Base-by-base conservation (phyloP, 2,113 vertebrate species). In the Scytalopus superciliaris region DNA sequence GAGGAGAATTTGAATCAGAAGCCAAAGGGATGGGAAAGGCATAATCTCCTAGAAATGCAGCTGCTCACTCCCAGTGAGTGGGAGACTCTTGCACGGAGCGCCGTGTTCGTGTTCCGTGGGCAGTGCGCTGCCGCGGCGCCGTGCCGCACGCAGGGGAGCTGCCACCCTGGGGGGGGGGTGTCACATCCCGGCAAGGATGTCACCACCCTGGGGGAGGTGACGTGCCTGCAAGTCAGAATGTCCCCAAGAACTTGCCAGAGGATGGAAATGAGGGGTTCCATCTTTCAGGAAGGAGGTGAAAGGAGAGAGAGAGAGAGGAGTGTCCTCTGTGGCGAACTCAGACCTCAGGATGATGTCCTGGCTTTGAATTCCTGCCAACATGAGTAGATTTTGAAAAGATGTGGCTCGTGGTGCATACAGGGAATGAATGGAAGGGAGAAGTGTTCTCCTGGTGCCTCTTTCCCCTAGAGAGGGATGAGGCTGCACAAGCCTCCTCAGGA, bases 31-130 rank as follows among this genome's bases (percentile, higher is more conserved):
- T 88, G 95, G 87, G 24, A 94, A 50, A 70, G 70, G 91, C 78
- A 90, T 79, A 73, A 94, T 91, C 87, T 89, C 39, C 80, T 73
- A 84, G 94, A 92, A 92, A 94, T 60, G 86, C 89, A 91, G 93
- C 64, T 96, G 91, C 91, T 96, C 95, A 88, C 94, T 97, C 95
- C 79, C 62, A 83, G 89, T 74, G 93, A 95, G 96, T 96, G 96
- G 95, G 95, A 97, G 96, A 83, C 66, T 19, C 94, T 31, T 80
- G 82, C 91, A 85, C 35, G 87, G 94, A 94, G 93, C 93, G 89
- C 40, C 9, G 78, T 14, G 37, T 14, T 95, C 84, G 42, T 95
- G 94, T 96, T 87, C 78, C 91, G 80, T 3, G 45, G 91, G 91
- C 87, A 93, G 95, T 53, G 93, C 96, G 95, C 66, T 40, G 83